phyloP scores from a whole-genome alignment of 2,797 vertebrate genomes.

The Tapera naevia region DNA sequence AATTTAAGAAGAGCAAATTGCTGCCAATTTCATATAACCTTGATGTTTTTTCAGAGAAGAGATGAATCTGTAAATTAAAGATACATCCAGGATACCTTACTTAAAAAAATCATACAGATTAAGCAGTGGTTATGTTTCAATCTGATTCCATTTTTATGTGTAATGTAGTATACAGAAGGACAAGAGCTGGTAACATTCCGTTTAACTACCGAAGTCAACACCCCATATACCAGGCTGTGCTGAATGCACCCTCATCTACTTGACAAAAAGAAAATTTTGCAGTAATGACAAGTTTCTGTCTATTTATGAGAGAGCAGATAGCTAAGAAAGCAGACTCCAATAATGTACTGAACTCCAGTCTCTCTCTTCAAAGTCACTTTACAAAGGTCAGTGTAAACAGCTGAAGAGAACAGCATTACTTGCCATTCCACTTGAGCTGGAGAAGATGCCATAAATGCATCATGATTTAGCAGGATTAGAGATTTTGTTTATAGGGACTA shows the following conservation, averaged over 20 bases:
- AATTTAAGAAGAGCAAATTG: conserved; percentile 75
- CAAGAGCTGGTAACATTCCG: not conserved
- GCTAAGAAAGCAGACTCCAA: not conserved
- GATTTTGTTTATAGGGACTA: not conserved
- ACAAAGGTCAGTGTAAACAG: not conserved
- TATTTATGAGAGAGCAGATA: not conserved
- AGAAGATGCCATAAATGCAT: not conserved
- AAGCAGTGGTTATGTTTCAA: not conserved
- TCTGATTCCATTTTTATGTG: not conserved
- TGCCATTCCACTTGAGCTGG: not conserved
- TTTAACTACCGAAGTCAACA: accelerated
- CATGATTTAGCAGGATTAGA: not conserved
- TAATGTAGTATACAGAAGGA: not conserved
- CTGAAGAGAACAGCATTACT: not conserved
- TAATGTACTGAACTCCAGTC: not conserved
- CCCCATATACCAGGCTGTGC: not conserved
- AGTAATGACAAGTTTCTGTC: not conserved
- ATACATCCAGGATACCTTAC: not conserved
- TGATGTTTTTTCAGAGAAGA: conserved; percentile 69
- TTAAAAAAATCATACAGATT: not conserved
- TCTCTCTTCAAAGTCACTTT: not conserved
- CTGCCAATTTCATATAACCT: conserved; percentile 77
- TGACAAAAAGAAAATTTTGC: not conserved
- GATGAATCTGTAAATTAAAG: conserved; percentile 56
- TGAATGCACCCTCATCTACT: not conserved